Evolutionary conservation across 2,797 vertebrate species (phyloP).

Genomic region (Tapirus indicus): DNA sequence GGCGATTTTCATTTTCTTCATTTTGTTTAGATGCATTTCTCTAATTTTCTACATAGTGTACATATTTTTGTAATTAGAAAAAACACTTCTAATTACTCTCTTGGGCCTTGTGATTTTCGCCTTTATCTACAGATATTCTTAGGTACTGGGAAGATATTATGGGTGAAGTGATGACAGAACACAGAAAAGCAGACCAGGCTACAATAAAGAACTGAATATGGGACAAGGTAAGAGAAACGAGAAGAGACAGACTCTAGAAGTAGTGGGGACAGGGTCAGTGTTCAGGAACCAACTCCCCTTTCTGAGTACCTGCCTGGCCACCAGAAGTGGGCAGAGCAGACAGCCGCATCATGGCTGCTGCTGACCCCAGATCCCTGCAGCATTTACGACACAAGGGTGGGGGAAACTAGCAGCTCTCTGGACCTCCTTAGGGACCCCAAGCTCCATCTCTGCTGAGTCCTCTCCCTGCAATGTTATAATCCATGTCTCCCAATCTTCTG

Average conservation of each 20-base stretch:
- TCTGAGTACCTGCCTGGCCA: background rate
- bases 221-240: background rate
- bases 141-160: background rate
- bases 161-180: background rate
- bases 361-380: background rate
- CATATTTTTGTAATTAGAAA: background rate
- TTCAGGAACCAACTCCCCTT: background rate
- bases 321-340: background rate
- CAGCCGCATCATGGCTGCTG: no score
- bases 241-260: background rate
- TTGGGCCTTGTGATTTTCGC: background rate
- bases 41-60: background rate
- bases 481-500: constrained; percentile 10
- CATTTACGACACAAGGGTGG: background rate
- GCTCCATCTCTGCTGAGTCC: background rate
- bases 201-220: background rate
- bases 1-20: background rate
- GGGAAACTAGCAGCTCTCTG: background rate
- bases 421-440: background rate
- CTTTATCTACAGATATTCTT: background rate
- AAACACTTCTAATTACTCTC: background rate
- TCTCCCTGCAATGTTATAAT: background rate
- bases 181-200: background rate
- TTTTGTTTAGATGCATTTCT: background rate
- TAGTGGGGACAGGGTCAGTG: accelerated